These are phyloP conservation scores for Hetaerina titia DNA, from an alignment of 2,888 invertebrate species.

Conservation along the genomic window DNA sequence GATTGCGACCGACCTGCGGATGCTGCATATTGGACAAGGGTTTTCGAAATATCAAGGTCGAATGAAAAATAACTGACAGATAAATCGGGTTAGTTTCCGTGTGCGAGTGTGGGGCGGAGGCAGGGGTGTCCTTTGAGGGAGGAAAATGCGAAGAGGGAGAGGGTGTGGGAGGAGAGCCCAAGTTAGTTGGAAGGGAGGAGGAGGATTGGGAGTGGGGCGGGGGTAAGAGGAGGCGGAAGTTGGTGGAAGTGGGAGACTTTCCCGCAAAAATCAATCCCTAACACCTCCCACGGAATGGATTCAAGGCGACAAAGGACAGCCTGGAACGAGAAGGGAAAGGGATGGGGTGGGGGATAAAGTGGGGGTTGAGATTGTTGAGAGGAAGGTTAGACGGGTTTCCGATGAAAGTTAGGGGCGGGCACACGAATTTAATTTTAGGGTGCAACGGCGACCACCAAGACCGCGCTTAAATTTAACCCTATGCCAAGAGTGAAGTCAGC, in stretches of 20 bases:
- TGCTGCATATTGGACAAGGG: conserved; percentile 43
- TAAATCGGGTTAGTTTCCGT: not conserved
- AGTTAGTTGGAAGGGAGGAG: not conserved
- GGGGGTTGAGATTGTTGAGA: not conserved
- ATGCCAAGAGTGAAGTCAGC: not conserved
- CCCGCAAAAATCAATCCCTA: conserved; percentile 43
- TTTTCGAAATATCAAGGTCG: conserved; percentile 30
- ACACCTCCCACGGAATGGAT: conserved; percentile 41
- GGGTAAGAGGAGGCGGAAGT: conserved; percentile 19
- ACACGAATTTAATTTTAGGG: not conserved
- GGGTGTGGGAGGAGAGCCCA: not conserved
- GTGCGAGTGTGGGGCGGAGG: not conserved
- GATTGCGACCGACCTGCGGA: not conserved
- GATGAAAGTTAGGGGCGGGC: not conserved
- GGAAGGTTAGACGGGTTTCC: not conserved
- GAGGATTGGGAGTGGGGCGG: not conserved
- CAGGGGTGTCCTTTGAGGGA: not conserved
- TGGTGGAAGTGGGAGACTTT: conserved; percentile 37
- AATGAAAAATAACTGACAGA: conserved; percentile 43
- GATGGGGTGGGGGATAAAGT: not conserved
- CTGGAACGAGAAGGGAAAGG: not conserved
- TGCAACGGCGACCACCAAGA: not conserved
- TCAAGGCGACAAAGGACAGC: conserved; percentile 51
- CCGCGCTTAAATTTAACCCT: not conserved
- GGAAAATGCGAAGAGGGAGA: not conserved